Conservation (phyloP, 2,888 invertebrate species). For the Phengaris arion region DNA sequence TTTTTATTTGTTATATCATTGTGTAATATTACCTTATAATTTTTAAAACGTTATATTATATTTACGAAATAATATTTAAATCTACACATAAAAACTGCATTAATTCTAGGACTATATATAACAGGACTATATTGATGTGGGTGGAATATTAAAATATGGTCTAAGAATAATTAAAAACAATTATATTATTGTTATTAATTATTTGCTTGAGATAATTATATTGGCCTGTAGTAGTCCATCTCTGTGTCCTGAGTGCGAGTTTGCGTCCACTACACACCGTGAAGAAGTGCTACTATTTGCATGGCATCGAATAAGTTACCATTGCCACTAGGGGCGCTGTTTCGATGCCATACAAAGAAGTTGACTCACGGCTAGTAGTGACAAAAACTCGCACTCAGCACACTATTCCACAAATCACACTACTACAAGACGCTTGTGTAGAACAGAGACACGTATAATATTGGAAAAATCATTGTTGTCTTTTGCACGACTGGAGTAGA, state of each 20-base stretch:
- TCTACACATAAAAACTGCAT: neutral
- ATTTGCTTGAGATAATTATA: neutral
- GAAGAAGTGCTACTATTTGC: too few species aligned
- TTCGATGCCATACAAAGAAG: too few species aligned
- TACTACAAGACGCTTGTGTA: neutral
- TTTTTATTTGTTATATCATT: neutral
- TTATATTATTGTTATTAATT: neutral
- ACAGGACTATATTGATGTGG: conserved; percentile 2
- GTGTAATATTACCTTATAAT: neutral
- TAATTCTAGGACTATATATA: neutral
- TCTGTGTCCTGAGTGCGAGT: too few species aligned
- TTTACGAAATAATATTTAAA: conserved; percentile 1
- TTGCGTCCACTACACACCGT: too few species aligned
- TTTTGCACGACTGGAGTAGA: neutral
- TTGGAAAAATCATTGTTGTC: neutral
- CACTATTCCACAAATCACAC: too few species aligned
- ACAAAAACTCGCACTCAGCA: too few species aligned
- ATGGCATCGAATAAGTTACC: too few species aligned
- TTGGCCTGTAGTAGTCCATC: too few species aligned
- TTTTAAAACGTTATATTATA: too few species aligned
- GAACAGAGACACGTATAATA: neutral
- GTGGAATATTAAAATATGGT: conserved; percentile 11
- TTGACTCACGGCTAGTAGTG: too few species aligned
- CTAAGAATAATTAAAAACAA: neutral
- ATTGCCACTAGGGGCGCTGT: too few species aligned